Evolutionary conservation across 2,888 invertebrate genomes (phyloP), one percentile per base, ranked within the genome.

Genomic region (Schizotus pectinicornis): DNA sequence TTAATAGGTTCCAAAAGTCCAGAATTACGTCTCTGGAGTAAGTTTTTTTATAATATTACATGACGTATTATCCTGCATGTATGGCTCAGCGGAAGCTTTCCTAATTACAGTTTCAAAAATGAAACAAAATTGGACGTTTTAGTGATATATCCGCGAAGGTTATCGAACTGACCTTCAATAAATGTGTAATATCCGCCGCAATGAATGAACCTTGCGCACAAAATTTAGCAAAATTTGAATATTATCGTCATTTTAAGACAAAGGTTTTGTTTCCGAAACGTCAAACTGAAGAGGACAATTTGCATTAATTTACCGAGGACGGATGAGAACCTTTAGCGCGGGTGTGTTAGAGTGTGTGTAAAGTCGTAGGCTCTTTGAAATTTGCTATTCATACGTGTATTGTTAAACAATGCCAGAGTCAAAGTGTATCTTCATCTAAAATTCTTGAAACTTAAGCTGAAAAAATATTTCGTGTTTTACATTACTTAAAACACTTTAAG

Each of bases 351-450:
- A n/a, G n/a, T 22, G 22, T 22, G 22, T 22, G 22, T 22, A 5
- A 5, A 22, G 22, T 22, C 5, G 22, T 35, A 9, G 35, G 7
- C 39, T 39, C 9, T 12, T 52, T 57, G 55, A 68, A 68, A 73
- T 72, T 73, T 74, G 70, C 70, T 74, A 73, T 73, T 72, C 73
- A 72, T 73, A 69, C 68, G 66, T 67, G 66, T 68, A 71, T 69
- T 69, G 71, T 69, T 68, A 66, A 69, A 73, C 72, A 72, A 71
- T 71, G 69, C 67, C 47, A 56, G 66, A 73, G 71, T 70, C 74
- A 74, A 70, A 74, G 75, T 74, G 75, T 74, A 75, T 76, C 75
- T 76, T 68, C 69, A 75, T 76, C 75, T 75, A 61, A 70, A 72
- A 74, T 76, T 72, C 73, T 64, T 64, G 68, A 68, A 72, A 73